Conservation (phyloP, 2,888 invertebrate genomes). For the Teleogryllus oceanicus region DNA sequence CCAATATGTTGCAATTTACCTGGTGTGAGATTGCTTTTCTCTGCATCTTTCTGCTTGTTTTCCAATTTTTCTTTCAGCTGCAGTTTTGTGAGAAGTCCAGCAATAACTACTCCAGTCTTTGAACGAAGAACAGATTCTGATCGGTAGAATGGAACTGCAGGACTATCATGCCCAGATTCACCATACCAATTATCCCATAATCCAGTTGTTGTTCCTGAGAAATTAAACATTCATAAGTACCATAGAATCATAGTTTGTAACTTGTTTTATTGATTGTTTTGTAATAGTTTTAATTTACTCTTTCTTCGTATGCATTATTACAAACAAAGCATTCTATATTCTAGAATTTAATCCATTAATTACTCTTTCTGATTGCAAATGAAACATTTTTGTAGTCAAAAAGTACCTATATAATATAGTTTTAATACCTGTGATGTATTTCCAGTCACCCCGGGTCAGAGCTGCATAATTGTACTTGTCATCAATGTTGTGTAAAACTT, state of each 20-base stretch:
- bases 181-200: constrained; percentile 50
- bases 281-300: too few relatives aligned
- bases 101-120: constrained; percentile 49
- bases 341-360: too few relatives aligned
- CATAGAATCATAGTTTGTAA: too few relatives aligned
- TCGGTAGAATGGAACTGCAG: constrained; percentile 44
- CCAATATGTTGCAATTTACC: background rate
- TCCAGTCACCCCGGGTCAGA: constrained; percentile 47
- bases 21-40: background rate
- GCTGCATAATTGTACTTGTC: constrained; percentile 44
- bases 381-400: background rate
- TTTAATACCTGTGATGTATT: constrained; percentile 45
- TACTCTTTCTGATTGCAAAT: too few relatives aligned
- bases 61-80: constrained; percentile 48
- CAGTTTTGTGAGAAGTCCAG: constrained; percentile 50
- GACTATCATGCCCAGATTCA: constrained; percentile 45
- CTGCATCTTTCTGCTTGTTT: background rate
- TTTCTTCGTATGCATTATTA: too few relatives aligned
- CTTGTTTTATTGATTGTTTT: too few relatives aligned
- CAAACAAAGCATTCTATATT: too few relatives aligned
- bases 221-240: too few relatives aligned
- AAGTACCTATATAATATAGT: background rate
- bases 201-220: constrained; percentile 36
- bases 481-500: constrained; percentile 54
- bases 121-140: constrained; percentile 49